These are phyloP conservation scores for Argyrosomus regius DNA, from an alignment of 2,797 vertebrate genomes.

Conservation along the genomic window DNA sequence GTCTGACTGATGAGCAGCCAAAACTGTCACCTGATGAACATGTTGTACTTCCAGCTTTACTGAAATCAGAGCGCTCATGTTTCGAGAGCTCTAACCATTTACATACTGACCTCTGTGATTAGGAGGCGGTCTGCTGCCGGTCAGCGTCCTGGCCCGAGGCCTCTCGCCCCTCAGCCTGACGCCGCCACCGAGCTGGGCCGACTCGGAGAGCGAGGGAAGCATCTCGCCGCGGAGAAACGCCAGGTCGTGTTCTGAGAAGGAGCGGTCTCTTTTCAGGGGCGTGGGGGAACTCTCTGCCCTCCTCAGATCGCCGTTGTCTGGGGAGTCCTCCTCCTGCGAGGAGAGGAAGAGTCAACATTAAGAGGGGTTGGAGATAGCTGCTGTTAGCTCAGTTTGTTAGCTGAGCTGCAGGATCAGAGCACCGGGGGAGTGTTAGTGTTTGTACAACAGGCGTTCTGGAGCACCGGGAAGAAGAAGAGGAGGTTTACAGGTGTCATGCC, in stretches of 20 bases:
- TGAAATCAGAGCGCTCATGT: neutral
- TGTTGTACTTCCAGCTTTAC: neutral
- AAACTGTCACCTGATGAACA: neutral
- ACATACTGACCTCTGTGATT: conserved; percentile 78
- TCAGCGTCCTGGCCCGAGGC: conserved; percentile 83
- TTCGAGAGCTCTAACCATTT: neutral
- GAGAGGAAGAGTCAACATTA: neutral
- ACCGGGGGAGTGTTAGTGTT: no score
- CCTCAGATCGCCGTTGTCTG: conserved; percentile 79
- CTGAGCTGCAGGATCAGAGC: no score
- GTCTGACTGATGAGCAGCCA: neutral
- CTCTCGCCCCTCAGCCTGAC: conserved; percentile 71
- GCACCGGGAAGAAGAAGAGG: no score
- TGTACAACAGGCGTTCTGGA: no score
- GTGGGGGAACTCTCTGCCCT: conserved; percentile 78
- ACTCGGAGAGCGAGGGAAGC: conserved; percentile 64
- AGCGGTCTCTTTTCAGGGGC: conserved; percentile 92
- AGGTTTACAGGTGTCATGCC: no score
- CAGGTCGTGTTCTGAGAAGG: conserved; percentile 95
- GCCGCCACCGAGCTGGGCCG: conserved; percentile 40
- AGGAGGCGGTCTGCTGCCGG: conserved; percentile 59
- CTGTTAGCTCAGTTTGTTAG: no score
- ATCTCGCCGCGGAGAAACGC: conserved; percentile 87
- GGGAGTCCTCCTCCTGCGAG: conserved; percentile 93
- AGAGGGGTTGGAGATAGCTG: no score